Evolutionary conservation across 64 coral and sea anemone species (phyloP).

Genomic region (Stylophora pistillata): DNA sequence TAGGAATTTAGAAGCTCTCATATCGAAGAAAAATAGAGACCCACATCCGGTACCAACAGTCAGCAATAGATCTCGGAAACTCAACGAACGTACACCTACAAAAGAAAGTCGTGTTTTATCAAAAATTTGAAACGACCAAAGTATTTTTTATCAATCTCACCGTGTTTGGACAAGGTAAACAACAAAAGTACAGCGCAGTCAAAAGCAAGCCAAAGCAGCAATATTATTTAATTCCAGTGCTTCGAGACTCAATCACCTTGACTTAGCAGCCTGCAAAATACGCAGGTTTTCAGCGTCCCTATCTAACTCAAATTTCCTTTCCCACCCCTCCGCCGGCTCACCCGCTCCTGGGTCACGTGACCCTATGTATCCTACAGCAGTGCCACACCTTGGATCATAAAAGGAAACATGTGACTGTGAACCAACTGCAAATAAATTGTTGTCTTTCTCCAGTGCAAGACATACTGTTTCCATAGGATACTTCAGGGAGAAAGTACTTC

Average conservation of each 20-base stretch:
- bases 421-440: conserved; percentile 86
- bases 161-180: too few relatives aligned
- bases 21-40: conserved; percentile 87
- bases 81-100: conserved; percentile 88
- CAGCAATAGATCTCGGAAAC: conserved; percentile 76
- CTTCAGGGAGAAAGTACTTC: conserved; percentile 43
- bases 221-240: too few relatives aligned
- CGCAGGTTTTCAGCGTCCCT: too few relatives aligned
- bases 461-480: conserved; percentile 85
- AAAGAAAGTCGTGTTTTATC: not conserved
- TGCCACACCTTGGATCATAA: conserved; percentile 59
- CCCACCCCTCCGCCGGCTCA: conserved; percentile 3
- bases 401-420: conserved; percentile 92
- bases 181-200: too few relatives aligned
- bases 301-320: too few relatives aligned
- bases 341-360: conserved; percentile 89
- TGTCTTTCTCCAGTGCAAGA: conserved; percentile 74
- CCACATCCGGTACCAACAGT: conserved; percentile 91
- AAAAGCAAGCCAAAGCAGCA: too few relatives aligned
- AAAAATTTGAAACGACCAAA: not conserved
- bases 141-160: too few relatives aligned
- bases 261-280: too few relatives aligned
- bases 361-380: conserved; percentile 49
- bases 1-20: conserved; percentile 68
- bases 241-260: too few relatives aligned